Percentiles rank a stretch among this genome's conserved stretches.
These are phyloP conservation scores for Neodiprion fabricii DNA, from an alignment of 1,140 invertebrate species.

Conservation along the genomic window DNA sequence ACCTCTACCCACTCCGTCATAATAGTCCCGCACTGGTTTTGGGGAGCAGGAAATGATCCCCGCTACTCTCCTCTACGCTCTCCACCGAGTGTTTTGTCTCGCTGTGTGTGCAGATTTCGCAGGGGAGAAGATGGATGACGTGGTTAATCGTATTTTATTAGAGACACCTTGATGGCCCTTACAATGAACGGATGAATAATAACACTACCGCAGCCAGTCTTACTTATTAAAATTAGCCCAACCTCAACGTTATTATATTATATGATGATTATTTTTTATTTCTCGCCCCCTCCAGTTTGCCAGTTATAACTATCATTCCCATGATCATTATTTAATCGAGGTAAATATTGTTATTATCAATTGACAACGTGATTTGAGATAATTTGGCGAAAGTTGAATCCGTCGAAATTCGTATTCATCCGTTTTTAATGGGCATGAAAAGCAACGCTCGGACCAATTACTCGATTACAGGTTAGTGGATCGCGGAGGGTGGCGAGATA, in stretches of 20 bases:
- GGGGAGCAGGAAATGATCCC: background rate
- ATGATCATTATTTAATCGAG: too few relatives aligned
- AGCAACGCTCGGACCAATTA: too few relatives aligned
- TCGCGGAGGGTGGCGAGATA: too few relatives aligned
- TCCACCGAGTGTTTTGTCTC: constrained; percentile 2
- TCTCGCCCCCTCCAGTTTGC: too few relatives aligned
- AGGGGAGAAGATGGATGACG: constrained; percentile 44
- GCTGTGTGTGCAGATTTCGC: background rate
- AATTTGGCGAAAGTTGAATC: too few relatives aligned
- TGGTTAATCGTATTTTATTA: constrained; percentile 51
- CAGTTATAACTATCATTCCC: too few relatives aligned
- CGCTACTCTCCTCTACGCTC: background rate
- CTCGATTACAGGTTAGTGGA: too few relatives aligned
- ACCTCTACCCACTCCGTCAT: background rate
- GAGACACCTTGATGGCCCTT: constrained; percentile 47
- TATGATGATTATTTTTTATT: too few relatives aligned
- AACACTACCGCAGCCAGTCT: constrained; percentile 36
- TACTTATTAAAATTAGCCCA: constrained; percentile 43
- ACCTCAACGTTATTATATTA: constrained; percentile 14
- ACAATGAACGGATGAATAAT: constrained; percentile 41
- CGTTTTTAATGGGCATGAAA: too few relatives aligned
- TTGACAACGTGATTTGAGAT: too few relatives aligned
- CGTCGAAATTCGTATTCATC: too few relatives aligned
- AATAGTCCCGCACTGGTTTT: background rate
- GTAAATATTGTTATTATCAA: too few relatives aligned